Conservation (phyloP, 2,797 vertebrate species). For the Numenius phaeopus region DNA sequence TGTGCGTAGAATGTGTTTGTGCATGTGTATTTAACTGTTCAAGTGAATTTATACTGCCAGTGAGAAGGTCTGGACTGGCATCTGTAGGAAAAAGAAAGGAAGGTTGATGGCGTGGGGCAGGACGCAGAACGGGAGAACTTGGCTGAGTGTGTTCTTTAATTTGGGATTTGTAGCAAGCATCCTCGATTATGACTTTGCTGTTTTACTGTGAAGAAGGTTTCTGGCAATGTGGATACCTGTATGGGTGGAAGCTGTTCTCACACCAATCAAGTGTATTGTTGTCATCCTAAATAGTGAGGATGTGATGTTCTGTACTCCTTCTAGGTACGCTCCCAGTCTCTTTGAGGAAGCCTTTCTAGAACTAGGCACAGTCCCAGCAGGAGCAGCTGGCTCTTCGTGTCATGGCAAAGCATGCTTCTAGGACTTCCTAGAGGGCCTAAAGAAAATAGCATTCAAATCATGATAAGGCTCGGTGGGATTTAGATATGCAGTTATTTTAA, state of each 20-base stretch:
- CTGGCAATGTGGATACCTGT: neutral
- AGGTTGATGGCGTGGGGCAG: neutral
- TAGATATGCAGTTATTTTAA: neutral
- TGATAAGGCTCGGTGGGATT: rapidly evolving
- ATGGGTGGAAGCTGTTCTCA: neutral
- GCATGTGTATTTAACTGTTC: neutral
- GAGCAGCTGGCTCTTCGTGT: neutral
- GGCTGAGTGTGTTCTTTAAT: neutral
- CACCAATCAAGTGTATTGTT: neutral
- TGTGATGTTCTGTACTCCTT: neutral
- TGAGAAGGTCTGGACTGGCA: neutral
- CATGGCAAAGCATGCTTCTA: neutral
- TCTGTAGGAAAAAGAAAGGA: neutral
- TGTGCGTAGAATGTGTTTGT: neutral
- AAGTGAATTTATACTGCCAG: neutral
- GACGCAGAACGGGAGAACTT: neutral
- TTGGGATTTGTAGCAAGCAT: neutral
- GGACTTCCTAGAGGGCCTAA: neutral
- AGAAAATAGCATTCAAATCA: neutral
- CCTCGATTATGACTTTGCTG: neutral
- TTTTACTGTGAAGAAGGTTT: neutral
- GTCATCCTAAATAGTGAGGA: neutral
- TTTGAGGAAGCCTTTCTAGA: neutral
- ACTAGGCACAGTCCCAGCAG: neutral
- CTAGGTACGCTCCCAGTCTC: neutral